Evolutionary conservation across 2,888 invertebrate species (phyloP).

Genomic region (Anthoptus insignis): DNA sequence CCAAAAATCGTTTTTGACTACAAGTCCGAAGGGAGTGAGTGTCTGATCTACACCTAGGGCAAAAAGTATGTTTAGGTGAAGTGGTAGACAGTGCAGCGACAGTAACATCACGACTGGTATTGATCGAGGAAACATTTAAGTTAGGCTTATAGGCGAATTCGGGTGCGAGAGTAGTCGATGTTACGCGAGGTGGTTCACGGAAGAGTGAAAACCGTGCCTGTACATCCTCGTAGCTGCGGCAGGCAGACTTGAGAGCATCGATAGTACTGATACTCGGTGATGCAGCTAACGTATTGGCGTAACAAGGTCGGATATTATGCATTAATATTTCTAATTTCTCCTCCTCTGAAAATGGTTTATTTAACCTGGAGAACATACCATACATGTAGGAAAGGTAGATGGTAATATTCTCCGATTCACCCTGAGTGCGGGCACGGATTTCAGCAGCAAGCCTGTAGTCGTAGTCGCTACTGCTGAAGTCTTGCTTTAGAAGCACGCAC

Average conservation of each 20-base stretch:
- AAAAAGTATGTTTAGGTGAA: no score
- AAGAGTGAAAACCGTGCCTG: constrained; percentile 35
- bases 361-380: constrained; percentile 42
- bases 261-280: constrained; percentile 20
- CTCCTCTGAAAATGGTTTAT: constrained; percentile 28
- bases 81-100: no score
- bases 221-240: constrained; percentile 40
- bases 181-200: constrained; percentile 37
- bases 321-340: constrained; percentile 41
- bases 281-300: constrained; percentile 39
- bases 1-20: no score
- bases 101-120: not conserved
- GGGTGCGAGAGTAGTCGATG: constrained; percentile 34
- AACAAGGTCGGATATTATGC: constrained; percentile 42
- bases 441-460: constrained; percentile 14
- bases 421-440: constrained; percentile 19
- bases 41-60: no score
- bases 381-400: constrained; percentile 28
- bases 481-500: not conserved
- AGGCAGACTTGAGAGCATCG: constrained; percentile 23
- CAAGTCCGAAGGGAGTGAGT: no score
- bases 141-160: constrained; percentile 38
- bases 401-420: constrained; percentile 12
- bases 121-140: not conserved
- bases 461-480: not conserved